A percentile compares a stretch with the other conserved stretches of the same genome.
These are phyloP conservation scores for Siniperca scherzeri DNA, from an alignment of 2,797 vertebrate genomes.

Conservation along the genomic window DNA sequence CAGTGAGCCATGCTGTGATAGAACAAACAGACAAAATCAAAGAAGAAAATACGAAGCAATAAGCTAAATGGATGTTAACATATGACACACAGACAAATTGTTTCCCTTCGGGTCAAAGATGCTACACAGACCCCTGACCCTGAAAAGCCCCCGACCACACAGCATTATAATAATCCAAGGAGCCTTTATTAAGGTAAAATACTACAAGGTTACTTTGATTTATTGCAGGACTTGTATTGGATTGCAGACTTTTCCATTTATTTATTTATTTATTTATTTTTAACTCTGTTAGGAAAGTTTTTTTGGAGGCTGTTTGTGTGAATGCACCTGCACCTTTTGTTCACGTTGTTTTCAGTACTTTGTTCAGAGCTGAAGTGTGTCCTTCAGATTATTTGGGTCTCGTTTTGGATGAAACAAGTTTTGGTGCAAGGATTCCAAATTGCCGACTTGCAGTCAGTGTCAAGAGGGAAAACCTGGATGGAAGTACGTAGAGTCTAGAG, in stretches of 20 bases:
- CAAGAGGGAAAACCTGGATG: neutral
- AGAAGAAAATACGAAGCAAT: no score
- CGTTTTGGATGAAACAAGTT: neutral
- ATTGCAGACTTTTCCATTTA: neutral
- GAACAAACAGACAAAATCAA: no score
- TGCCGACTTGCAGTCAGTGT: neutral
- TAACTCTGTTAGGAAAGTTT: neutral
- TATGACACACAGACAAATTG: no score
- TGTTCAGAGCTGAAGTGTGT: conserved; percentile 26
- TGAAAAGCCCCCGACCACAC: neutral
- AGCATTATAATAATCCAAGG: neutral
- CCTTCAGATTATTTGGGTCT: neutral
- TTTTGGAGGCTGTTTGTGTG: neutral
- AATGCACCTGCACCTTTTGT: conserved; percentile 8
- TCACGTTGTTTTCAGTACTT: neutral
- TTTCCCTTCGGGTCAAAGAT: neutral
- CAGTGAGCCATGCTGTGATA: no score
- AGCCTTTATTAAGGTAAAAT: neutral
- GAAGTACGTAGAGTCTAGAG: neutral
- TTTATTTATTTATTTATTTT: no score
- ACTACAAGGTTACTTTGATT: neutral
- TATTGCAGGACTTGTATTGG: neutral
- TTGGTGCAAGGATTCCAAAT: neutral
- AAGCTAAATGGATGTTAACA: no score
- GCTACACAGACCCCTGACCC: no score